These are phyloP conservation scores for Scaptomyza reducta DNA, from an alignment of 2,888 invertebrate genomes.

Conservation along the genomic window DNA sequence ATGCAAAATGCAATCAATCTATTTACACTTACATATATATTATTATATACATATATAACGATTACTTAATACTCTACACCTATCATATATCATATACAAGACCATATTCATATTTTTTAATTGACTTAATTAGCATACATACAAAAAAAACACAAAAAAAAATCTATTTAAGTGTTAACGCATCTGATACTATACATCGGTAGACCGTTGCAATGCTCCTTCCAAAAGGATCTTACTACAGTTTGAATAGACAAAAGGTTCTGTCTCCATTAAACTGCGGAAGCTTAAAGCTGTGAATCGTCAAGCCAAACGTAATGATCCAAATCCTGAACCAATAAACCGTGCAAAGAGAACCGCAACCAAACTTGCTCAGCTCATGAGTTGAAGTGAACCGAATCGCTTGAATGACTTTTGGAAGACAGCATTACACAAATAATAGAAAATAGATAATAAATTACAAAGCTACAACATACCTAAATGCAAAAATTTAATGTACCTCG, in stretches of 20 bases:
- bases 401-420: slow-evolving; percentile 14
- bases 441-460: slow-evolving; percentile 17
- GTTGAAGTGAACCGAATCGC: too few relatives aligned
- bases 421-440: slow-evolving; percentile 7
- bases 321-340: too few relatives aligned
- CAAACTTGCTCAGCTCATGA: too few relatives aligned
- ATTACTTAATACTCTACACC: slow-evolving; percentile 8
- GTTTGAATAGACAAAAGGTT: neutral
- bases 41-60: slow-evolving; percentile 22
- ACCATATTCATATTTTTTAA: slow-evolving; percentile 60
- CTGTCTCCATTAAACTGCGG: neutral
- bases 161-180: slow-evolving; percentile 16
- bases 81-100: slow-evolving; percentile 21
- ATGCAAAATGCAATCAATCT: slow-evolving; percentile 31
- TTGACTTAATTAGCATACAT: slow-evolving; percentile 42
- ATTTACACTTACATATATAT: slow-evolving; percentile 31
- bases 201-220: slow-evolving; percentile 18
- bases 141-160: slow-evolving; percentile 11
- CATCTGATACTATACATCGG: slow-evolving; percentile 1
- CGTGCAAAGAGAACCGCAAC: too few relatives aligned
- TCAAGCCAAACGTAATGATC: too few relatives aligned
- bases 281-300: too few relatives aligned
- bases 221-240: slow-evolving; percentile 1
- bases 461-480: neutral
- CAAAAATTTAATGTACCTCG: slow-evolving; percentile 55